Base-by-base conservation (phyloP, 2,113 vertebrate genomes). In the Apaloderma vittatum region DNA sequence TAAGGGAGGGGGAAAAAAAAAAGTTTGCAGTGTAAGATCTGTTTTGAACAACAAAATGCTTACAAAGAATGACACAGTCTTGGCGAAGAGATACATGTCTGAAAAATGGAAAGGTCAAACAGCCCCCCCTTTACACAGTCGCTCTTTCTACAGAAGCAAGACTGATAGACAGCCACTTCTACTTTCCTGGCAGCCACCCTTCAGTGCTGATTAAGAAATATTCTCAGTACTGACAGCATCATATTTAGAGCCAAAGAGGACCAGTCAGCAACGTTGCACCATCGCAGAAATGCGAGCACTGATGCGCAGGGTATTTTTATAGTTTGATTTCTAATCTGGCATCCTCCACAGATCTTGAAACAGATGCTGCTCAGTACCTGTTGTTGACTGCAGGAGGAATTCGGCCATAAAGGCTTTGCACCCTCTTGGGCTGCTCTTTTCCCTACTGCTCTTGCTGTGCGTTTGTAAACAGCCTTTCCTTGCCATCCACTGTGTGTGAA, bases 161-260 rank as follows among this genome's bases (percentile, higher is more conserved):
- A 54, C 80, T 91, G 73, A 94, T 81, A 95, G 86, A 91, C 95
- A 93, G 79, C 52, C 94, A 91, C 96, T 96, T 97, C 91, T 91
- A 61, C 94, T 97, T 94, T 97, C 70, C 95, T 97, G 96, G 97
- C 96, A 97, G 83, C 91, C 73, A 24, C 92, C 49, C 88, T 78
- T 91, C 88, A 65, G 88, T 78, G 88, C 91, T 94, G 94, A 97
- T 96, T 96, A 97, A 97, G 95, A 97, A 96, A 96, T 94, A 95
- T 92, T 95, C 95, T 63, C 88, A 72, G 76, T 67, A 91, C 95
- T 96, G 95, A 96, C 95, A 97, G 79, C 86, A 95, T 97, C 96
- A 81, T 91, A 91, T 95, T 94, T 85, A 68, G 81, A 93, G 92
- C 95, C 95, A 94, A 84, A 89, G 73, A 74, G 27, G 61, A 81